Percentiles rank a stretch among this genome's conserved stretches.
Conservation (phyloP, 1,140 invertebrate genomes). For the Heliothis virescens region DNA sequence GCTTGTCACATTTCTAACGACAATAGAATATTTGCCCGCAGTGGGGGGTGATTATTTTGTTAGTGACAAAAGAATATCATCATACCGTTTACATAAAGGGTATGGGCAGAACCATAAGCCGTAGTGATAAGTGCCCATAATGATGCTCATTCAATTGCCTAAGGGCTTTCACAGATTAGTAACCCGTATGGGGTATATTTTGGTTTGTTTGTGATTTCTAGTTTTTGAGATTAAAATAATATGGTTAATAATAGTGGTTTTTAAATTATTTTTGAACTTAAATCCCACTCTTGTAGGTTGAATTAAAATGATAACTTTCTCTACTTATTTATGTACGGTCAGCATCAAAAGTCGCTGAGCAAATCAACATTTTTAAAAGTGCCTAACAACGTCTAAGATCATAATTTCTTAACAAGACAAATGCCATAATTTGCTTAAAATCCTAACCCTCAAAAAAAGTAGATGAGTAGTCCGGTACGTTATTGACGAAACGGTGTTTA, state of each 20-base stretch:
- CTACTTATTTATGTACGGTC: no score
- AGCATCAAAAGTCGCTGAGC: no score
- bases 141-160: slow-evolving; percentile 11
- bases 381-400: no score
- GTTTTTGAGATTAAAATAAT: background rate
- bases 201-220: slow-evolving; percentile 1
- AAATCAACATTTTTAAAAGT: no score
- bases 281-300: no score
- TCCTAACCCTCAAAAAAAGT: no score
- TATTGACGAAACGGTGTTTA: no score
- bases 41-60: background rate
- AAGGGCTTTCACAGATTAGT: slow-evolving; percentile 7
- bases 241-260: background rate
- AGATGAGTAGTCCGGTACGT: no score
- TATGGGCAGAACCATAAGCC: slow-evolving; percentile 20
- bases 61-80: slow-evolving; percentile 16
- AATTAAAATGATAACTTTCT: no score
- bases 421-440: no score
- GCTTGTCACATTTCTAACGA: slow-evolving; percentile 28
- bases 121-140: slow-evolving; percentile 10
- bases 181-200: background rate
- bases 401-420: no score
- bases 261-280: no score
- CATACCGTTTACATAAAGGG: slow-evolving; percentile 27
- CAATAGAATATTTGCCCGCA: slow-evolving; percentile 36